Evolutionary conservation across 2,113 vertebrate species (phyloP).

Genomic region (Paedocypris sp.): DNA sequence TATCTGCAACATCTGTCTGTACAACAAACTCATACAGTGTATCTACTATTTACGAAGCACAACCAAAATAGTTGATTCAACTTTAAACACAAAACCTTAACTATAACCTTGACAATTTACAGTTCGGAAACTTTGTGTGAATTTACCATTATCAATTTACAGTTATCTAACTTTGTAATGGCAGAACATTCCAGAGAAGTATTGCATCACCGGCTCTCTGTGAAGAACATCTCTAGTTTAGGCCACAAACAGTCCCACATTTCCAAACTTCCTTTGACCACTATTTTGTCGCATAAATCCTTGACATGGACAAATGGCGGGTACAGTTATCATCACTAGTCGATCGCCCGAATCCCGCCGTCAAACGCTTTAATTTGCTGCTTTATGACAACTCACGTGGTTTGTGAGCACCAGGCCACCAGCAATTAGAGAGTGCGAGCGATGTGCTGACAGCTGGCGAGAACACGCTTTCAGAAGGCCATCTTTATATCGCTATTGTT

Average conservation of each 20-base stretch:
- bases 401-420: conserved; percentile 1
- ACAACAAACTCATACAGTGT: too few species aligned
- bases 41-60: too few species aligned
- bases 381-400: neutral
- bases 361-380: conserved; percentile 7
- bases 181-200: too few species aligned
- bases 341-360: neutral
- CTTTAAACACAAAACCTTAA: too few species aligned
- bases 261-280: neutral
- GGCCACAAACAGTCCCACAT: conserved; percentile 10
- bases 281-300: conserved; percentile 32
- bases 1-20: too few species aligned
- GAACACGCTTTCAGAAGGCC: neutral
- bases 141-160: too few species aligned
- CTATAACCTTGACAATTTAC: too few species aligned
- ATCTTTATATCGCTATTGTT: conserved; percentile 2
- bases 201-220: too few species aligned
- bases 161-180: too few species aligned
- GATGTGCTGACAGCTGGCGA: conserved; percentile 12
- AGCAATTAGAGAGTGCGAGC: neutral
- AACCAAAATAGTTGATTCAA: too few species aligned
- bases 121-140: too few species aligned
- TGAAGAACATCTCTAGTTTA: neutral
- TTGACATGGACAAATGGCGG: conserved; percentile 24
- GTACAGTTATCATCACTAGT: conserved; percentile 11